phyloP scores from a whole-genome alignment of 2,797 vertebrate genomes.

The Staurois parvus region DNA sequence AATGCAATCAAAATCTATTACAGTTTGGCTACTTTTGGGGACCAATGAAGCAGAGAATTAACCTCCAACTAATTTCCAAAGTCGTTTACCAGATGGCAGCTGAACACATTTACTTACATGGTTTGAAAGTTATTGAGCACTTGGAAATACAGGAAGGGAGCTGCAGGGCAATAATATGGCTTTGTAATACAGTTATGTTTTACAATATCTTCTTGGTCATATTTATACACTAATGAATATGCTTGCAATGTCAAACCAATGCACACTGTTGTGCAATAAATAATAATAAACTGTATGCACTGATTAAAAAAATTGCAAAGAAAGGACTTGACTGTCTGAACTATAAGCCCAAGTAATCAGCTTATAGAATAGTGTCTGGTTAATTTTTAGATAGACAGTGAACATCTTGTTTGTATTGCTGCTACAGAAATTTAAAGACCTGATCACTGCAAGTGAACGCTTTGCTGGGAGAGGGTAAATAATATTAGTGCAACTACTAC shows the following conservation, averaged over 20 bases:
- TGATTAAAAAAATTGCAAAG: not conserved
- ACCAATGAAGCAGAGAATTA: slow-evolving; percentile 79
- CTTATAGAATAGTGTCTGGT: too few relatives aligned
- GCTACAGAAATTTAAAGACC: not conserved
- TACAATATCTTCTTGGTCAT: slow-evolving; percentile 1
- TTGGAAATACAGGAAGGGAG: slow-evolving; percentile 64
- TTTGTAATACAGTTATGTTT: slow-evolving; percentile 32
- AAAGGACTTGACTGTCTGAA: not conserved
- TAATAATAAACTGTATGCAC: not conserved
- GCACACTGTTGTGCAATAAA: slow-evolving; percentile 4
- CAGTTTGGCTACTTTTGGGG: slow-evolving; percentile 72
- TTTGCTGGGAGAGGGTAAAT: not conserved
- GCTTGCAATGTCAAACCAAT: not conserved
- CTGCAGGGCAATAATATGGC: slow-evolving; percentile 58
- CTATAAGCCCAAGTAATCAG: too few relatives aligned
- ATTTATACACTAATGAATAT: slow-evolving; percentile 34
- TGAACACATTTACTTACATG: slow-evolving; percentile 67
- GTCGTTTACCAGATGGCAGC: slow-evolving; percentile 72
- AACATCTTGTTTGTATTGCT: not conserved
- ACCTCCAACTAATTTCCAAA: slow-evolving; percentile 79
- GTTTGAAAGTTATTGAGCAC: slow-evolving; percentile 60
- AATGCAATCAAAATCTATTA: slow-evolving; percentile 78
- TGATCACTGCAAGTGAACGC: not conserved
- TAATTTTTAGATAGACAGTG: too few relatives aligned
- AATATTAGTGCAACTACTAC: too few relatives aligned